Base-by-base conservation (phyloP, 2,888 invertebrate species). In the Dendrolimus pini region DNA sequence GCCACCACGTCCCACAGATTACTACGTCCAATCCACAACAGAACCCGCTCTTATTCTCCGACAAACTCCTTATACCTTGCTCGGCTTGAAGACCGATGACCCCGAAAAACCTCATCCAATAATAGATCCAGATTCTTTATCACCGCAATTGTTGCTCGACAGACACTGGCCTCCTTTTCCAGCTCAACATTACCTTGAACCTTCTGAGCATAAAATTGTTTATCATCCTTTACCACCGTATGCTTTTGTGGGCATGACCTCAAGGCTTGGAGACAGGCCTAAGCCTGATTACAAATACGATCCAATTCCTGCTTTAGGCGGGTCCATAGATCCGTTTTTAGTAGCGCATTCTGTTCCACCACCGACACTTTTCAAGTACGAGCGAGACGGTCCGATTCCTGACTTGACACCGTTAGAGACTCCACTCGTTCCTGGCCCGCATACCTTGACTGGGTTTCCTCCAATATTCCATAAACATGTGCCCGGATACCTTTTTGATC, bases 391-490 rank as follows among this genome's bases (percentile, higher is more conserved):
- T 41, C 88, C 89, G 1, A 89, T 90, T 56, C 89, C 89, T 7
- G 89, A 89, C 60, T 68, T 85, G 14, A 74, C 78, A 54, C 80
- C 78, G 2, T 62, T 89, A 42, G 74, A 80, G 58, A 89, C 90
- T 56, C 69, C 77, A 9, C 60, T 80, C 13, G 68, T 74, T 54
- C 83, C 83, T 41, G 90, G 89, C n/a, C 90, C 90, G 1, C 77
- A 77, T 62, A 89, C 90, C 13, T 70, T 90, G 55, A 79, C 85
- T 55, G 89, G 89, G 18, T 89, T 89, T 71, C 89, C 89, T 57
- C 89, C 90, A 12, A 86, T 82, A 64, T 89, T 89, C 78, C 89
- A 79, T 66, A 89, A 85, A 77, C 83, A 89, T 68, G 87, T 89
- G 63, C 89, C 90, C 58, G 88, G 89, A 63, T 89, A 88, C 82